phyloP scores from a whole-genome alignment of 2,113 vertebrate species.

The Gobius niger region DNA sequence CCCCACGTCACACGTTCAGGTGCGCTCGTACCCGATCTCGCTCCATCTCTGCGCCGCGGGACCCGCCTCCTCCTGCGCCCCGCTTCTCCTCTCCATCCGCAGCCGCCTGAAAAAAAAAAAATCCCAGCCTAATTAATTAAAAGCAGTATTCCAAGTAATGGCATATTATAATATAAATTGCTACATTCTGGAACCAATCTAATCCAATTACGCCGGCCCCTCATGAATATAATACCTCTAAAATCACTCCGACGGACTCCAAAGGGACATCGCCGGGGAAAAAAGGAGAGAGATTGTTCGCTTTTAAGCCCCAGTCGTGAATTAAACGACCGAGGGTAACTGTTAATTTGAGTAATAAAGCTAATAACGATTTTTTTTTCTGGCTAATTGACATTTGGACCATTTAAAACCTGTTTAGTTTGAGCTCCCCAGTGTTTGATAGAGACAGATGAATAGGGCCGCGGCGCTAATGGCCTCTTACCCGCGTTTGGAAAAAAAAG shows the following conservation, averaged over 20 bases:
- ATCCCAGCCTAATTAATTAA: conserved; percentile 82
- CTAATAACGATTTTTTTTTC: conserved; percentile 68
- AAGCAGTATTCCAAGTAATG: conserved; percentile 86
- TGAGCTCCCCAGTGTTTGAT: conserved; percentile 71
- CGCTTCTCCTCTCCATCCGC: conserved; percentile 61
- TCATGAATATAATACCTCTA: conserved; percentile 86
- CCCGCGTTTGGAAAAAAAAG: conserved; percentile 56
- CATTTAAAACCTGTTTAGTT: conserved; percentile 78
- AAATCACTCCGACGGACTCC: conserved; percentile 83
- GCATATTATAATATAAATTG: conserved; percentile 88
- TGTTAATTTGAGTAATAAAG: conserved; percentile 76
- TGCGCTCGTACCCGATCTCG: conserved; percentile 47
- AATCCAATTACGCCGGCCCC: conserved; percentile 86
- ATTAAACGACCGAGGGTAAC: conserved; percentile 72
- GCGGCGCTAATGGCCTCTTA: conserved; percentile 59
- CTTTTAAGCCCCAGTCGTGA: conserved; percentile 76
- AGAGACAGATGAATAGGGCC: conserved; percentile 59
- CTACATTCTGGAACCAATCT: conserved; percentile 89
- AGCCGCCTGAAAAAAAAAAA: conserved; percentile 40
- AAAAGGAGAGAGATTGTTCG: conserved; percentile 58
- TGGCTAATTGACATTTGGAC: conserved; percentile 79
- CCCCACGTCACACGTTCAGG: conserved; percentile 44
- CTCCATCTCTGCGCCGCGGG: conserved; percentile 32
- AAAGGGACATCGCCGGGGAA: conserved; percentile 74
- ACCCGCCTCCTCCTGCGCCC: conserved; percentile 67